A percentile compares a stretch with the other conserved stretches of the same genome.
These are phyloP conservation scores for Empidonax traillii DNA, from an alignment of 2,113 vertebrate genomes.

Conservation along the genomic window DNA sequence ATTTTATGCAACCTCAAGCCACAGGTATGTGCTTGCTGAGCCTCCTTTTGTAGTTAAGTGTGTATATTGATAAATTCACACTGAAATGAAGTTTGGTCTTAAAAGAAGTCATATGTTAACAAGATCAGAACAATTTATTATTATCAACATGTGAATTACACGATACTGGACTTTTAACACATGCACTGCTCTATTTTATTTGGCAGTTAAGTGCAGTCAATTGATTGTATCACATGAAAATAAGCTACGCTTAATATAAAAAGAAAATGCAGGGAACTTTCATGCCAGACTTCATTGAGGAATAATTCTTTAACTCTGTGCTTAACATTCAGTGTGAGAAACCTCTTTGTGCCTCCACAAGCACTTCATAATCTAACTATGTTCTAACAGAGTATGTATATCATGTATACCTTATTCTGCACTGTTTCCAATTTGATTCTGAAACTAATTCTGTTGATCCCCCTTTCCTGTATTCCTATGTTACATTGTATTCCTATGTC, in stretches of 20 bases:
- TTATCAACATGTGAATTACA: background rate
- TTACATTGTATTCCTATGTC: slow-evolving; percentile 71
- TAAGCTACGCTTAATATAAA: background rate
- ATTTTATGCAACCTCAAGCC: slow-evolving; percentile 91
- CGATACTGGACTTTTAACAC: background rate
- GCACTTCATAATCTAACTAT: slow-evolving; percentile 22
- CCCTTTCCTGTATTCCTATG: slow-evolving; percentile 64
- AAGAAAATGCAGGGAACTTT: background rate
- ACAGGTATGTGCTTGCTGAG: slow-evolving; percentile 72
- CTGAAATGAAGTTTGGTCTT: slow-evolving; percentile 65
- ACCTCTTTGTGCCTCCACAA: slow-evolving; percentile 17
- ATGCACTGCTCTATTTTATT: background rate
- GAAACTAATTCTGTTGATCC: slow-evolving; percentile 77
- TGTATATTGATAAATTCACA: background rate
- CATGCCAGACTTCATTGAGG: slow-evolving; percentile 37
- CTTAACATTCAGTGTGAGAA: slow-evolving; percentile 19
- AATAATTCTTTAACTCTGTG: slow-evolving; percentile 17
- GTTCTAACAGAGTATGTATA: slow-evolving; percentile 27
- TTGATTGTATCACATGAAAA: background rate
- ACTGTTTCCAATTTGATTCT: slow-evolving; percentile 63
- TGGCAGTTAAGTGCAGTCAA: background rate
- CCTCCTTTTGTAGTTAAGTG: background rate
- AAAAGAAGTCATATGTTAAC: background rate
- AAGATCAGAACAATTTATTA: background rate
- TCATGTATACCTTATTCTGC: slow-evolving; percentile 46